Evolutionary conservation across 2,888 invertebrate genomes (phyloP), one percentile per base, ranked within the genome.

Genomic region (Xanthorhoe designata): DNA sequence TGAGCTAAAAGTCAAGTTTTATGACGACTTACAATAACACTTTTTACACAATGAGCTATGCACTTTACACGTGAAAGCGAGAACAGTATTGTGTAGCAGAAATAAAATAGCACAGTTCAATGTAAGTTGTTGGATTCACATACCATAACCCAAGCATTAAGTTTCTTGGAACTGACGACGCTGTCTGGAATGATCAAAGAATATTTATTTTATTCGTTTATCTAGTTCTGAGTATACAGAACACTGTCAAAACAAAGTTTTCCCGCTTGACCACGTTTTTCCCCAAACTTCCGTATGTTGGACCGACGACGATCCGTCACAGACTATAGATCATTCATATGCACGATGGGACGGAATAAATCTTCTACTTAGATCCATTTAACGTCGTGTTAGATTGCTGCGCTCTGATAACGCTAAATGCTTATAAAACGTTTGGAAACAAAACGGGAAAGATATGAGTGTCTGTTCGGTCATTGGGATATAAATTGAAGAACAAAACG

Each of bases 241-340:
- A 62, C 62, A 24, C 45, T 38, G 19, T 15, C 49, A 10, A 24
- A 19, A 1, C 1, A 3, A n/a, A 1, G 3, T 49, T 53, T 47
- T 17, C 57, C 7, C 35, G 10, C 64, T 50, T 64, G 5, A 8
- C 63, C 55, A 47, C 50, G 47, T 71, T 72, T 78, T 74, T 80
- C 76, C 80, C 74, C 77, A 75, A 76, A 78, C 81, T 78, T 75
- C 80, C 78, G 81, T 81, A 82, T 87, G 82, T 84, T 82, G 80
- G 82, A 78, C 78, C 77, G 81, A 13, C 80, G 78, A 76, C 85
- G 78, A 90, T 89, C 88, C 79, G 88, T 89, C 90, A 90, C 84
- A 84, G 81, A 77, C 75, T 77, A 76, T 69, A 80, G 81, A 86
- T 86, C 80, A 85, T 84, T 84, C 84, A 81, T 84, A 82, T 81